phyloP scores from a whole-genome alignment of 1,140 invertebrate species.

The Ceratoteleas bidentatus region DNA sequence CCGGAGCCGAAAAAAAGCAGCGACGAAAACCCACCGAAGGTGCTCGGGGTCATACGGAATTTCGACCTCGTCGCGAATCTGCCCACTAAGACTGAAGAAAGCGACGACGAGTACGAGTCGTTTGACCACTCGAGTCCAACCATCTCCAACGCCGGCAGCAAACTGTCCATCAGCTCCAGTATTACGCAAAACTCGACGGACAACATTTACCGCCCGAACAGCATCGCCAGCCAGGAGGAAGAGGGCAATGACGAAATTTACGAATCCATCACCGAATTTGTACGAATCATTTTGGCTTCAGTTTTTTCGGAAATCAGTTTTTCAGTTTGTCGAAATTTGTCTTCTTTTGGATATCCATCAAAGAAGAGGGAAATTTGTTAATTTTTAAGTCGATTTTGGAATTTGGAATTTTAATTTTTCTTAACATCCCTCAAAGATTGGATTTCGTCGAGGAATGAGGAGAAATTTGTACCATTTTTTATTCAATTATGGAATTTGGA shows the following conservation, averaged over 20 bases:
- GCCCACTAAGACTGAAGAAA: slow-evolving; percentile 71
- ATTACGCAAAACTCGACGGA: slow-evolving; percentile 71
- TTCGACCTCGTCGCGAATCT: slow-evolving; percentile 77
- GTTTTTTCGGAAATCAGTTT: too few relatives aligned
- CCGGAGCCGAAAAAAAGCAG: slow-evolving; percentile 54
- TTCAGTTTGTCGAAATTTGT: too few relatives aligned
- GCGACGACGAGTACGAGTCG: slow-evolving; percentile 76
- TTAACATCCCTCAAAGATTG: too few relatives aligned
- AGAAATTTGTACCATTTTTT: too few relatives aligned
- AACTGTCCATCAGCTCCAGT: slow-evolving; percentile 69
- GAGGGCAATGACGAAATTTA: slow-evolving; percentile 75
- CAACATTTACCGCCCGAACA: slow-evolving; percentile 73
- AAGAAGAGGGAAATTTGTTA: too few relatives aligned
- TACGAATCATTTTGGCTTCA: too few relatives aligned
- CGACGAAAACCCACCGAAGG: slow-evolving; percentile 59
- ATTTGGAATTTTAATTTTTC: background rate
- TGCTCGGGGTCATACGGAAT: slow-evolving; percentile 68
- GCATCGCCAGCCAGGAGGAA: slow-evolving; percentile 70
- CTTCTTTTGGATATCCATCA: too few relatives aligned
- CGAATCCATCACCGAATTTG: slow-evolving; percentile 75
- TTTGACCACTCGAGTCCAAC: slow-evolving; percentile 70
- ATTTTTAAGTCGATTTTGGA: background rate
- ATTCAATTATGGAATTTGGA: background rate
- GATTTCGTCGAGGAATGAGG: too few relatives aligned
- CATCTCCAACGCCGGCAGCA: slow-evolving; percentile 66